These are phyloP conservation scores for Petrosia ficiformis DNA, from an alignment of 37 sponge, comb jelly and placozoan genomes.

Conservation along the genomic window DNA sequence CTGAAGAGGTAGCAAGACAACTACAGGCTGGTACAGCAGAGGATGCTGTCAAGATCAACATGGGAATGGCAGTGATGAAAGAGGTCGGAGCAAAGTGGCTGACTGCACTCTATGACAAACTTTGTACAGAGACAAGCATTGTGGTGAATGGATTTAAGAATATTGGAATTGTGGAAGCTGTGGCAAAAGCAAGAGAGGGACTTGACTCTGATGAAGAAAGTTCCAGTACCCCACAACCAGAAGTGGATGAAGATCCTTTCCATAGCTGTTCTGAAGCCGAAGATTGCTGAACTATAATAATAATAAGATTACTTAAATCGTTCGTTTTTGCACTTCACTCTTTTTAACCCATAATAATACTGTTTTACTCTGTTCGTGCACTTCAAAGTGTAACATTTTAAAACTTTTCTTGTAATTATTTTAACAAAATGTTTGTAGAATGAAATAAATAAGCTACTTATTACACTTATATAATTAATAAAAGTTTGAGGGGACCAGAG, in stretches of 20 bases:
- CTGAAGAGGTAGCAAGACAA: constrained; percentile 11
- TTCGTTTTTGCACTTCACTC: too few relatives aligned
- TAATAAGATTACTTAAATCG: too few relatives aligned
- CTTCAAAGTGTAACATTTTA: too few relatives aligned
- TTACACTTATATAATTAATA: too few relatives aligned
- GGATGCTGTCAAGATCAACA: constrained; percentile 1
- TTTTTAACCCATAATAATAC: too few relatives aligned
- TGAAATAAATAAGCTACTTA: too few relatives aligned
- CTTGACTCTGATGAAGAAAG: background rate
- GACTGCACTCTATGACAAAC: constrained; percentile 11
- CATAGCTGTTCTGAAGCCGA: constrained; percentile 4
- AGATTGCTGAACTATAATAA: constrained; percentile 2
- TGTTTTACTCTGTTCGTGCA: too few relatives aligned
- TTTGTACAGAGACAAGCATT: background rate
- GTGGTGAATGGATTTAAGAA: constrained; percentile 8
- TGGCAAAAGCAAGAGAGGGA: background rate
- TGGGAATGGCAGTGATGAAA: constrained; percentile 18
- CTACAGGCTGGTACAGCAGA: constrained; percentile 4
- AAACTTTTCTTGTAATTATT: too few relatives aligned
- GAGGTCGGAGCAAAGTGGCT: constrained; percentile 18
- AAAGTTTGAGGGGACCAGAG: too few relatives aligned
- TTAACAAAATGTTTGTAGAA: too few relatives aligned
- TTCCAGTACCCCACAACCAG: background rate
- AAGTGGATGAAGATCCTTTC: constrained; percentile 12
- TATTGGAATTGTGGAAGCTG: constrained; percentile 6